phyloP scores from a whole-genome alignment of 2,113 vertebrate species.

The Mormoops blainvillei region DNA sequence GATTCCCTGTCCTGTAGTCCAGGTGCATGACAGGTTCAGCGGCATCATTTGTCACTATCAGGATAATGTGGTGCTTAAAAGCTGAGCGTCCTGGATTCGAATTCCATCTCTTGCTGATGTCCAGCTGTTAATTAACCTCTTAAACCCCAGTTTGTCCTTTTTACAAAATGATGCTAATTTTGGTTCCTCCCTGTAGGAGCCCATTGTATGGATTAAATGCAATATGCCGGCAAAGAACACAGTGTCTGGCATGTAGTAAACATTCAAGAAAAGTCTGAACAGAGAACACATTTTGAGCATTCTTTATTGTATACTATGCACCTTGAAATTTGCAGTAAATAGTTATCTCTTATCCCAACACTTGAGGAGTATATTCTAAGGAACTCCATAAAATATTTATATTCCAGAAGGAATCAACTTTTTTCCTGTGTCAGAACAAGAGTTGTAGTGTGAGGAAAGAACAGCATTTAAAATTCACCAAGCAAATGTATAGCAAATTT shows the following conservation, averaged over 20 bases:
- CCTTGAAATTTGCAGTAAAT: neutral
- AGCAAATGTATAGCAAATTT: neutral
- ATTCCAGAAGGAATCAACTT: neutral
- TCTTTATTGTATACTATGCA: neutral
- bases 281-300: neutral
- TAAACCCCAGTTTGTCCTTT: neutral
- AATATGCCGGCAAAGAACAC: neutral
- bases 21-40: neutral
- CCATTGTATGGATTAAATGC: neutral
- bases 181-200: neutral
- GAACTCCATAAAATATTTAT: neutral
- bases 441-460: neutral
- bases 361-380: neutral
- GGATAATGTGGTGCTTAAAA: neutral
- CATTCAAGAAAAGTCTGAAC: neutral
- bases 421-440: neutral
- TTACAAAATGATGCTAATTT: neutral
- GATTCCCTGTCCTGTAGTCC: neutral
- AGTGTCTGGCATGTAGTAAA: neutral
- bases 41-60: no score
- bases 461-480: neutral
- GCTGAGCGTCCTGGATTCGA: neutral
- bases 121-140: neutral
- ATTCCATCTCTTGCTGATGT: neutral
- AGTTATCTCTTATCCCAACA: neutral